Base-by-base conservation (phyloP, 1,140 invertebrate genomes). In the Onthophagus taurus region DNA sequence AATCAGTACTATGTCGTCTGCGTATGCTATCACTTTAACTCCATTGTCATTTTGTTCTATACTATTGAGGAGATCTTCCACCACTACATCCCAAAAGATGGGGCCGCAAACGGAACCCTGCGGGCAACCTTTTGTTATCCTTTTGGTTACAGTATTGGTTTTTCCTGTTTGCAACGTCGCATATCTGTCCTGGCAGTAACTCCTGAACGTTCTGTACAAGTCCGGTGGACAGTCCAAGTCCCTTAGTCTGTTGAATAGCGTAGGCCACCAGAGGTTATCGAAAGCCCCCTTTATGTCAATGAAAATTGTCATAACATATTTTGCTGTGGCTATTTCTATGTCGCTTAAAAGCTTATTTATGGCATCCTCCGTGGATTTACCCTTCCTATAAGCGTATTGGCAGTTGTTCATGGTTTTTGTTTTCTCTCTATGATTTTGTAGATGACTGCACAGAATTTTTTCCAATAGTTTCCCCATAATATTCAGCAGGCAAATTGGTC, bases 271-370 rank as follows among this genome's bases (percentile, higher is more conserved):
- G 0, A 60, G 50, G 19, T 63, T 60, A 37, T 66, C 59, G 30
- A 68, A 70, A 0, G 67, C 67, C 0, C 66, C 66, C 1, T 58
- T 56, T 5, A 71, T 70, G 34, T 71, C 70, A 3, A 71, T 30
- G 11, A 66, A 52, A 0, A 68, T 48, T 0, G 44, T 55, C 5
- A 66, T 31, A 0, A 54, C 59, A 30, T 68, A 66, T 12, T 58
- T 63, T 3, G 31, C 8, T 31, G 1, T 3, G 14, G 29, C 5
- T 2, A 5, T 33, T 20, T n/a, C 4, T 8, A 34, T n/a, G n/a
- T n/a, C 20, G 1, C 57, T 14, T 3, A 52, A 9, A 0, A 59
- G 38, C 1, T 34, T 18, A 0, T 45, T 31, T 0, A 58, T 39
- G 3, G 65, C 67, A 7, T 66, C 59, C 4, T 63, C 56, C 4